Conservation (phyloP, 2,888 invertebrate species). For the Heteropelma amictum region DNA sequence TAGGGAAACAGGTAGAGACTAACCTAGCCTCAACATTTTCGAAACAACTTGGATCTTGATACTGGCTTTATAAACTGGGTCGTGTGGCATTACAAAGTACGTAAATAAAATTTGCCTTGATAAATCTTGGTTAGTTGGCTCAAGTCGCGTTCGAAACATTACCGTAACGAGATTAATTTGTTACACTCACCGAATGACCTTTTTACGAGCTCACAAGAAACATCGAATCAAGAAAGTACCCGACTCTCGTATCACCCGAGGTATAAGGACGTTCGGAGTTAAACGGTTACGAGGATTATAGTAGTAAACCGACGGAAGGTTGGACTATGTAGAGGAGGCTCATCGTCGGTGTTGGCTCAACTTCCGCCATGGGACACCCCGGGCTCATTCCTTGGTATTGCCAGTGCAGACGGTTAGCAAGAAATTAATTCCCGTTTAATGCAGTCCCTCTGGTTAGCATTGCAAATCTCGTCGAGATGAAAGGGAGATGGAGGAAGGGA, state of each 20-base stretch:
- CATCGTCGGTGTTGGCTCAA: conserved; percentile 23
- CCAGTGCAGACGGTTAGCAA: conserved; percentile 74
- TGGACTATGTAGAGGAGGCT: conserved; percentile 30
- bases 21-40: too few species aligned
- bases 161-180: background rate
- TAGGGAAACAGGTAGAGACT: too few species aligned
- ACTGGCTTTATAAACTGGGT: too few species aligned
- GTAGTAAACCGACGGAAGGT: conserved; percentile 62
- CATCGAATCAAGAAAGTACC: background rate
- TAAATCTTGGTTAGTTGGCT: background rate
- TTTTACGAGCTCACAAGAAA: conserved; percentile 29
- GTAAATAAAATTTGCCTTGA: background rate
- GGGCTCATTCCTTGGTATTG: conserved; percentile 62
- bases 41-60: too few species aligned
- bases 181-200: background rate
- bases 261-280: conserved; percentile 35
- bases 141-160: background rate
- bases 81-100: too few species aligned
- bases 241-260: background rate
- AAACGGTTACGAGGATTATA: conserved; percentile 68
- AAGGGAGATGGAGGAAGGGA: background rate
- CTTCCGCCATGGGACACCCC: conserved; percentile 39
- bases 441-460: conserved; percentile 75
- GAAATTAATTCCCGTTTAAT: conserved; percentile 76
- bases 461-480: conserved; percentile 70